These are phyloP conservation scores for Coptodon bakossiorum DNA, from an alignment of 2,113 vertebrate species.

Conservation along the genomic window DNA sequence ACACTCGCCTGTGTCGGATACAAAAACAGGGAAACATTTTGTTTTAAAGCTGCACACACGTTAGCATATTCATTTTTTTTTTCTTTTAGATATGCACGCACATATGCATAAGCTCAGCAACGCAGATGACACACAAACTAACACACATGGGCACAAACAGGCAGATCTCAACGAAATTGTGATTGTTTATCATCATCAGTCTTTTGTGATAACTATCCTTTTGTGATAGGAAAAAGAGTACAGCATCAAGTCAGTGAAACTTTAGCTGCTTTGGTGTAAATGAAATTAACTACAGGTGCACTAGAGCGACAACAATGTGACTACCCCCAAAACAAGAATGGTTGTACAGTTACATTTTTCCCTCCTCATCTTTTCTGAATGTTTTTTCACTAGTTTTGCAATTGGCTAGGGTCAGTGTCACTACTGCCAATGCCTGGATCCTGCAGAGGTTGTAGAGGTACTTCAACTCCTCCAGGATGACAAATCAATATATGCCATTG, in stretches of 20 bases:
- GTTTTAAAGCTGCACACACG: background rate
- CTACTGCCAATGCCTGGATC: background rate
- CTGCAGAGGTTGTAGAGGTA: background rate
- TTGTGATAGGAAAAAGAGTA: background rate
- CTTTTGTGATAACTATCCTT: background rate
- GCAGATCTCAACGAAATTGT: background rate
- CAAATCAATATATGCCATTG: background rate
- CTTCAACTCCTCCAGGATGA: background rate
- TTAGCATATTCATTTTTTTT: background rate
- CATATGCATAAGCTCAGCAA: background rate
- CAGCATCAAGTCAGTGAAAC: background rate
- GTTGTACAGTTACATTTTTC: background rate
- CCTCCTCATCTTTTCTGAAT: background rate
- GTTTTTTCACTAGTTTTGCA: background rate
- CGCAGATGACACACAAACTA: background rate
- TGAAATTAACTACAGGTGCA: background rate
- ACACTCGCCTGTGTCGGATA: background rate
- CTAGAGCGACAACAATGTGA: background rate
- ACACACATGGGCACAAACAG: background rate
- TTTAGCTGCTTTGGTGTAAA: background rate
- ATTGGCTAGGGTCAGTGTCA: background rate
- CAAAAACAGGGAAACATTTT: background rate
- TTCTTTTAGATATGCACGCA: background rate
- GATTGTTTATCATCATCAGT: background rate
- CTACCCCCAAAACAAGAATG: background rate